Evolutionary conservation across 2,888 invertebrate genomes (phyloP).

Genomic region (Leptopilina drosophilae): DNA sequence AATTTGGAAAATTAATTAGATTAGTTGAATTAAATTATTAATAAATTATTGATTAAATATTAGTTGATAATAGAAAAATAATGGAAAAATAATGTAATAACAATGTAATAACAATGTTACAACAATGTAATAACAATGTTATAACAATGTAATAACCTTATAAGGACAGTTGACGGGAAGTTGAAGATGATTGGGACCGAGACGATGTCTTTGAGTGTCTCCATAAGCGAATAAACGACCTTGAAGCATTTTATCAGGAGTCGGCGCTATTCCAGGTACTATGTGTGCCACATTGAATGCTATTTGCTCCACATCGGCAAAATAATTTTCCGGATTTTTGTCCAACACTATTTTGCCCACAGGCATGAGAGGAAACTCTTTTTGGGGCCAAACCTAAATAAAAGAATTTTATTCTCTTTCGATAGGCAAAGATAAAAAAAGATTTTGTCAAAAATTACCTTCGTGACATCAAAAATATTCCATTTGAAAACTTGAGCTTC

Average conservation of each 20-base stretch:
- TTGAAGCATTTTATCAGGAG: slow-evolving; percentile 93
- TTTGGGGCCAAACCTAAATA: slow-evolving; percentile 87
- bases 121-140: no score
- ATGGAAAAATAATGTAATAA: no score
- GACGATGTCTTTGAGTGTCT: slow-evolving; percentile 92
- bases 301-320: slow-evolving; percentile 93
- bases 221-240: slow-evolving; percentile 91
- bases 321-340: slow-evolving; percentile 92
- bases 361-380: slow-evolving; percentile 89
- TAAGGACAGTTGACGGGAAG: slow-evolving; percentile 97
- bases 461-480: slow-evolving; percentile 42
- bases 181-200: slow-evolving; percentile 93
- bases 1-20: no score
- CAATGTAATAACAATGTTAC: no score
- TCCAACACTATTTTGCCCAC: slow-evolving; percentile 91
- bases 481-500: slow-evolving; percentile 34
- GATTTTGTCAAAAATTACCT: slow-evolving; percentile 27
- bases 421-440: neutral
- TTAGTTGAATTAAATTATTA: no score
- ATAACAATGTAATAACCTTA: slow-evolving; percentile 60
- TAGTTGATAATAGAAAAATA: no score
- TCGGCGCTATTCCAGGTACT: slow-evolving; percentile 93
- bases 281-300: slow-evolving; percentile 92
- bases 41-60: no score
- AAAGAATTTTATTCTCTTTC: neutral